Conservation (phyloP, 2,113 vertebrate species). For the Paedocypris sp. region DNA sequence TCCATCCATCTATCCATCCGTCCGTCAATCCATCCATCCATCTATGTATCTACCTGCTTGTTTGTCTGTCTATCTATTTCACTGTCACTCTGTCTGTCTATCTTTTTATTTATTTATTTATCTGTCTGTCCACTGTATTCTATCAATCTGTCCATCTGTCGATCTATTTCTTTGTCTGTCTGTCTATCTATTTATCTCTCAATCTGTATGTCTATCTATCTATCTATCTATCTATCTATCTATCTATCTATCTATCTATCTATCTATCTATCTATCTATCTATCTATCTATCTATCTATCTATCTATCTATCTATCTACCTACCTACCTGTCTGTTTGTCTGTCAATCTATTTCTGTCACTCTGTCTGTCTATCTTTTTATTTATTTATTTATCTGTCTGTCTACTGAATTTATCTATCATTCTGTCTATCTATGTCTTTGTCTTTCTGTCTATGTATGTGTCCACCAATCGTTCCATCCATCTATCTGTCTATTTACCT, state of each 20-base stretch:
- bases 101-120: no score
- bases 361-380: background rate
- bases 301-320: conserved; percentile 3
- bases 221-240: background rate
- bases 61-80: no score
- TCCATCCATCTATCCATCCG: no score
- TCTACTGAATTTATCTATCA: conserved; percentile 9
- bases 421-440: conserved; percentile 4
- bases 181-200: conserved; percentile 21
- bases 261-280: background rate
- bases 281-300: background rate
- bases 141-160: no score
- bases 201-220: background rate
- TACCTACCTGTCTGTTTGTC: background rate
- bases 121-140: no score
- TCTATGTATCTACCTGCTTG: no score
- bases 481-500: background rate
- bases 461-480: no score
- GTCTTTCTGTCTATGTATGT: no score
- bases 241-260: background rate
- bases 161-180: no score
- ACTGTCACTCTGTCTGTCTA: no score
- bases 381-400: conserved; percentile 5
- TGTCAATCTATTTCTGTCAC: background rate
- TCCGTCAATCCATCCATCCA: no score